A percentile compares a stretch with the other conserved stretches of the same genome.
Evolutionary conservation across 2,797 vertebrate species (phyloP).

Genomic region (Myotis vivesi): DNA sequence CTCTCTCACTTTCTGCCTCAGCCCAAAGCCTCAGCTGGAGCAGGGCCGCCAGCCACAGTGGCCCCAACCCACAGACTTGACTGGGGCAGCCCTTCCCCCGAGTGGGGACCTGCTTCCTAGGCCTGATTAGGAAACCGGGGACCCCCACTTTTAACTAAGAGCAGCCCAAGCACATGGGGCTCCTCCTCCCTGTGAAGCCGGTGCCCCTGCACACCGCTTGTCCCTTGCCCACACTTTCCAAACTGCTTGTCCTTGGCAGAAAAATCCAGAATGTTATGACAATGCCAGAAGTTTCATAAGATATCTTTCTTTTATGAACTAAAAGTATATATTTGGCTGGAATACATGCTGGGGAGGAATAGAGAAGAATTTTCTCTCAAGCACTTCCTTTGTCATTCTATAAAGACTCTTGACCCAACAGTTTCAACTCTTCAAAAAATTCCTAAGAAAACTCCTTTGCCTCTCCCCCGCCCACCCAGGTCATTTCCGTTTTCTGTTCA

Average conservation of each 20-base stretch:
- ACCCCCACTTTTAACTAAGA: not conserved
- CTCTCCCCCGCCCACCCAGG: not conserved
- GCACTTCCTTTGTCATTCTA: not conserved
- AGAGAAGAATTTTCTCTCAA: slow-evolving; percentile 36
- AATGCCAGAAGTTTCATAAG: slow-evolving; percentile 42
- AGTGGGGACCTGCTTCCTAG: not conserved
- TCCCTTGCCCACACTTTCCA: slow-evolving; percentile 11
- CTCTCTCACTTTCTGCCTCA: not conserved
- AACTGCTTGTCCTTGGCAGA: slow-evolving; percentile 59
- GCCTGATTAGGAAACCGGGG: not conserved
- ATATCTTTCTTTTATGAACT: slow-evolving; percentile 51
- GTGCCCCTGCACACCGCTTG: not conserved
- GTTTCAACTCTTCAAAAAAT: not conserved
- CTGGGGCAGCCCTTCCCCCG: not conserved
- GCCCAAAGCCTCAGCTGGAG: not conserved
- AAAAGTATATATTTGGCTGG: slow-evolving; percentile 14
- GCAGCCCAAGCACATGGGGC: not conserved
- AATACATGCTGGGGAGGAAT: not conserved
- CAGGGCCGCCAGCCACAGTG: fast-evolving
- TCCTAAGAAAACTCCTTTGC: not conserved
- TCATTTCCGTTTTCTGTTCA: not conserved
- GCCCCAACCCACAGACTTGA: not conserved
- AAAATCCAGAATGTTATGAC: not conserved
- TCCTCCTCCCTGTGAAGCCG: not conserved
- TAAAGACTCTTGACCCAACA: not conserved